phyloP scores from a whole-genome alignment of 2,113 vertebrate species.

The Garra rufa region DNA sequence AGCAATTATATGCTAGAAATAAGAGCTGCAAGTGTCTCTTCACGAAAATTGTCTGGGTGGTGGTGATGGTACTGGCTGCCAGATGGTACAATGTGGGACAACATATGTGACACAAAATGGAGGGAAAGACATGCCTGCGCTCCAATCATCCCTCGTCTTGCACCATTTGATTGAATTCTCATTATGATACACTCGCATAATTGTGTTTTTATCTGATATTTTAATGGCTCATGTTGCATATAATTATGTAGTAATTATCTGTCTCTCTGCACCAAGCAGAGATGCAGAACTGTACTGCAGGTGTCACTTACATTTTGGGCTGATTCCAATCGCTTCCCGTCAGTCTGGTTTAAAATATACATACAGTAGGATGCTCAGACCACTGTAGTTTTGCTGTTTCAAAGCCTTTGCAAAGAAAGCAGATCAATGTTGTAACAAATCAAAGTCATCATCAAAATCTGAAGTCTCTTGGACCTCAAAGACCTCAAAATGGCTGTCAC shows the following conservation, averaged over 20 bases:
- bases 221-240: conserved; percentile 74
- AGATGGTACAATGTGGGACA: conserved; percentile 72
- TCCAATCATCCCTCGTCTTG: conserved; percentile 65
- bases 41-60: conserved; percentile 26
- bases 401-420: neutral
- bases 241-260: conserved; percentile 76
- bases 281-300: conserved; percentile 61
- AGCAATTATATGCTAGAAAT: conserved; percentile 41
- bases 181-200: conserved; percentile 69
- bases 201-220: conserved; percentile 69
- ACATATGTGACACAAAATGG: conserved; percentile 74
- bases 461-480: too few species aligned
- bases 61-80: conserved; percentile 60
- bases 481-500: neutral
- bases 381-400: neutral
- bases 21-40: conserved; percentile 28
- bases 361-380: neutral
- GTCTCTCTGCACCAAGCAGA: conserved; percentile 69
- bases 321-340: conserved; percentile 40
- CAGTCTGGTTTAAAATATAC: neutral
- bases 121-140: conserved; percentile 50
- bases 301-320: conserved; percentile 60
- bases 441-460: neutral
- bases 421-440: neutral
- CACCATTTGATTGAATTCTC: conserved; percentile 69